A percentile compares a stretch with the other conserved stretches of the same genome.
These are phyloP conservation scores for Bellardia pandia DNA, from an alignment of 2,888 invertebrate genomes.

Conservation along the genomic window DNA sequence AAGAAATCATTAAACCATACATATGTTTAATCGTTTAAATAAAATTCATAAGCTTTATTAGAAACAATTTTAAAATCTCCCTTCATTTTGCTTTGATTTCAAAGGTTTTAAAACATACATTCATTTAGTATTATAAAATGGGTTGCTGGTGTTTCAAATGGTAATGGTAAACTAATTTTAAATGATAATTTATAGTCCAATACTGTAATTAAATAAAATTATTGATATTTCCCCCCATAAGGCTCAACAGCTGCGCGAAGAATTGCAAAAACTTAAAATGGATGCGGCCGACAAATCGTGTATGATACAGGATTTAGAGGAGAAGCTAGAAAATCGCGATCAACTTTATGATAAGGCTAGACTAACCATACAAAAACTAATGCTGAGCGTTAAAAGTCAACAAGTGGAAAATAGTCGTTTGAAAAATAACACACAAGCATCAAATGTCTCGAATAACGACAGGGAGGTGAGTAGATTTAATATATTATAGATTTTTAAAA, in stretches of 20 bases:
- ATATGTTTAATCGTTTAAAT: not conserved
- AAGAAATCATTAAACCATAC: no score
- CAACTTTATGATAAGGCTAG: conserved; percentile 81
- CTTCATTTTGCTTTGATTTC: not conserved
- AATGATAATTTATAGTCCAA: not conserved
- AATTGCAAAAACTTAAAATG: conserved; percentile 78
- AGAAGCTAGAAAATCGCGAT: conserved; percentile 79
- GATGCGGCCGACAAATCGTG: conserved; percentile 81
- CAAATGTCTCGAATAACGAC: conserved; percentile 76
- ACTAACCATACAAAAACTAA: conserved; percentile 81
- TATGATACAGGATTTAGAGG: conserved; percentile 80
- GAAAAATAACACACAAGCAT: conserved; percentile 75
- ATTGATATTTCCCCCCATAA: not conserved
- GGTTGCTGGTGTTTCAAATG: conserved; percentile 58
- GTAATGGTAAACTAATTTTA: not conserved
- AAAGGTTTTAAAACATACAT: conserved; percentile 15
- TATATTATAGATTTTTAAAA: not conserved
- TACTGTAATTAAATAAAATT: conserved; percentile 7
- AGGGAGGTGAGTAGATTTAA: conserved; percentile 76
- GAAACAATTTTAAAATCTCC: no score
- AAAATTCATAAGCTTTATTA: conserved; percentile 16
- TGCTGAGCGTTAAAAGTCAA: conserved; percentile 79
- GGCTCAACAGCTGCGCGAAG: conserved; percentile 77
- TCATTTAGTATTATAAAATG: conserved; percentile 49
- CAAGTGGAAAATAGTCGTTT: conserved; percentile 80